Evolutionary conservation across 2,888 invertebrate genomes (phyloP), one percentile per base, ranked within the genome.

Genomic region (Lasioglossum calceatum): DNA sequence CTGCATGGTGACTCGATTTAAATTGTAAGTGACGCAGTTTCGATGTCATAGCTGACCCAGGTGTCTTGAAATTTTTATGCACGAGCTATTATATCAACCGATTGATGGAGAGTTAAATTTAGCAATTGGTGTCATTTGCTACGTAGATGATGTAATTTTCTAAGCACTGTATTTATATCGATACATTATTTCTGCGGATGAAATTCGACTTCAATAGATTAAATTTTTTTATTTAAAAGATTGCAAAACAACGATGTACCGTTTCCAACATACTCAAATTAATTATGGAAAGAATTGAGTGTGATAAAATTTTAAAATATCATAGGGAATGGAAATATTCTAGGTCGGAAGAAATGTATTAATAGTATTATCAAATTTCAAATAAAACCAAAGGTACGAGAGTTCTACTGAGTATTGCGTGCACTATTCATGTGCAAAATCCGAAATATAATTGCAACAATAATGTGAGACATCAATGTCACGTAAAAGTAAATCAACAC

Each of bases 1-100:
- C 32, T 47, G 39, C 23, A 72, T 27, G 39, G 70, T 32, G 67
- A 80, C 75, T 72, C 72, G 8, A 23, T 23, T 58, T 74, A 58
- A 73, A 19, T 77, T 77, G 42, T 67, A 73, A 77, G 44, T 36
- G 36, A 83, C 36, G 72, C 73, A 36, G 23, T 44, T 75, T 61
- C 75, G 84, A 64, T 85, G 70, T 61, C 85, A 64, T 42, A 50
- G 23, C 61, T 54, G 82, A 71, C 50, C 84, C 75, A 85, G 84
- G 84, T 78, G 70, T 84, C 78, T 61, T 75, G 61, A 71, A 79
- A 72, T 70, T 50, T 79, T 79, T 44, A 64, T 64, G 36, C 5
- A 19, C 32, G 73, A 39, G 42, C 44, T 58, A 23, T 72, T 58
- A 72, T 72, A 77, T 78, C 74, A 74, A 44, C 58, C 64, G 50